These are phyloP conservation scores for Pandemis heparana DNA, from an alignment of 2,888 invertebrate species.

Conservation along the genomic window DNA sequence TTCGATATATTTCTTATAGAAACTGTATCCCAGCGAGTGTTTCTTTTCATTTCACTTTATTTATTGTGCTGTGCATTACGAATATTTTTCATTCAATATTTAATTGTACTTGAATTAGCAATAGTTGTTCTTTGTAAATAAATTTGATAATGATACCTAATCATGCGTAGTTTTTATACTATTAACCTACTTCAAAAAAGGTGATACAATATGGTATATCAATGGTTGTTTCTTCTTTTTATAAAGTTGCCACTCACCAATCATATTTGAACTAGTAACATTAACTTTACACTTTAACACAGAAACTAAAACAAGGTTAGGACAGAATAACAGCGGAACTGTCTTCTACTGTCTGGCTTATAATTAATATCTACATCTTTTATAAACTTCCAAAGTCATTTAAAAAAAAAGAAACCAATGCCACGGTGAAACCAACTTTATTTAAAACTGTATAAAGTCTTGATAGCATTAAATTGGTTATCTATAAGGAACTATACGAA, in stretches of 20 bases:
- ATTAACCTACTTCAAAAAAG: too few species aligned
- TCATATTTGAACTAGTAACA: slow-evolving; percentile 35
- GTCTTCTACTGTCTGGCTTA: slow-evolving; percentile 47
- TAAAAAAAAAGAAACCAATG: slow-evolving; percentile 29
- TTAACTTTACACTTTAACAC: slow-evolving; percentile 33
- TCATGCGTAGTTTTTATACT: not conserved
- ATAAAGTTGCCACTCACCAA: slow-evolving; percentile 29
- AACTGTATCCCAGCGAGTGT: not conserved
- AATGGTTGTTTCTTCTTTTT: not conserved
- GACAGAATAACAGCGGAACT: slow-evolving; percentile 43
- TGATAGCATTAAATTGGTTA: not conserved
- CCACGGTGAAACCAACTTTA: not conserved
- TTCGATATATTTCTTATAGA: slow-evolving; percentile 2
- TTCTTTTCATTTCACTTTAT: not conserved
- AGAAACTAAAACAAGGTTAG: slow-evolving; percentile 11
- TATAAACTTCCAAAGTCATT: slow-evolving; percentile 48
- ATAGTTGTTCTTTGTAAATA: not conserved
- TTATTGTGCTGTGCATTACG: not conserved
- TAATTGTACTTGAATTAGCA: not conserved
- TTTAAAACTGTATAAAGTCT: not conserved
- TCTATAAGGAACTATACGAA: slow-evolving; percentile 23
- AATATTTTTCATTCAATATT: not conserved
- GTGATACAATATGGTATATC: too few species aligned
- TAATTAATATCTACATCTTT: slow-evolving; percentile 44
- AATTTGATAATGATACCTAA: too few species aligned